These are phyloP conservation scores for Halocynthia roretzi DNA, from an alignment of 23 tunicate species.

Conservation along the genomic window DNA sequence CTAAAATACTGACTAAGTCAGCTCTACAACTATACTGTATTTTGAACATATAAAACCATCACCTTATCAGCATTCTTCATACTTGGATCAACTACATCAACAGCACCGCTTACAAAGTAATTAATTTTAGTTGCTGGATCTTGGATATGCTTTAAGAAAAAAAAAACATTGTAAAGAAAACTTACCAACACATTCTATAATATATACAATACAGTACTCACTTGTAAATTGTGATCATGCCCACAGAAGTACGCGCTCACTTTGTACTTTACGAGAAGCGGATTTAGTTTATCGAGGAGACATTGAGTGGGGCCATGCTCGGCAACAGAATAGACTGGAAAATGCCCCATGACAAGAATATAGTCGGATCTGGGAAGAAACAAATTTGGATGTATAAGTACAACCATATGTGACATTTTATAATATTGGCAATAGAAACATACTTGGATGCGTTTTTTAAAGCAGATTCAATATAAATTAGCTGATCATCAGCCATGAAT, in stretches of 20 bases:
- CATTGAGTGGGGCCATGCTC: slow-evolving; percentile 96
- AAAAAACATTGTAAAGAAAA: not conserved
- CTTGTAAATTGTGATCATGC: slow-evolving; percentile 89
- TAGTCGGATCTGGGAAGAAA: slow-evolving; percentile 35
- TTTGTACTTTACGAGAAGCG: slow-evolving; percentile 60
- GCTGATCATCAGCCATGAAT: slow-evolving; percentile 23
- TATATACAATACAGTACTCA: not conserved
- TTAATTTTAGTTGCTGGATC: slow-evolving; percentile 48
- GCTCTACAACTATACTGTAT: too few relatives aligned
- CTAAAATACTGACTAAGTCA: too few relatives aligned
- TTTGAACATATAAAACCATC: not conserved
- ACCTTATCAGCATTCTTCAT: slow-evolving; percentile 35
- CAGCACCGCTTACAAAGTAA: slow-evolving; percentile 87
- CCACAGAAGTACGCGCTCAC: slow-evolving; percentile 77
- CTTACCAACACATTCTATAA: not conserved
- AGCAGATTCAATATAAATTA: slow-evolving; percentile 49
- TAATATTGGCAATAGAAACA: not conserved
- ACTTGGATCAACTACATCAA: slow-evolving; percentile 69
- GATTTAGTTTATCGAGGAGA: slow-evolving; percentile 48
- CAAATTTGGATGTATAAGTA: not conserved
- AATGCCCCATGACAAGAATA: slow-evolving; percentile 86
- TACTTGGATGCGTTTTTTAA: slow-evolving; percentile 26
- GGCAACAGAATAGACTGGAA: slow-evolving; percentile 90
- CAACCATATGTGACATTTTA: too few relatives aligned
- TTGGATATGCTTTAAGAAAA: slow-evolving; percentile 43